These are phyloP conservation scores for Hermodice carunculata DNA, from an alignment of 2,888 invertebrate genomes.

Conservation along the genomic window DNA sequence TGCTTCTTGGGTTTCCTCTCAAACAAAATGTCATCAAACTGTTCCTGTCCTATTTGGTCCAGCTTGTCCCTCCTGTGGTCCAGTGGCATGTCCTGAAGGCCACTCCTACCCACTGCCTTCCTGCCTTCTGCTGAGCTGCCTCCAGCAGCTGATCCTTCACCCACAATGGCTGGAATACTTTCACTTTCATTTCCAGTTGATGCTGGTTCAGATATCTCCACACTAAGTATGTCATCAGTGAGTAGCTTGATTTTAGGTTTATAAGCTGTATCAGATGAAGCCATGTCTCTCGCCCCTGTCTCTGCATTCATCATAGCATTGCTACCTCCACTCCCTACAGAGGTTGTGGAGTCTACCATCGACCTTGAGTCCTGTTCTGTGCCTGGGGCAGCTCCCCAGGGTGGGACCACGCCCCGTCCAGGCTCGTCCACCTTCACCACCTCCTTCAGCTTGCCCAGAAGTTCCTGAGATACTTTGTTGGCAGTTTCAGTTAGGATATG, in stretches of 20 bases:
- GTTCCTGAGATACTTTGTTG: conserved; percentile 13
- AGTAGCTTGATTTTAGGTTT: background rate
- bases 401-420: conserved; percentile 2
- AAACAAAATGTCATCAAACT: conserved; percentile 49
- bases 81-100: no score
- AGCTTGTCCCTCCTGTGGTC: background rate
- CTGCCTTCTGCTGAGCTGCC: background rate
- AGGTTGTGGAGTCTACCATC: background rate
- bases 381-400: conserved; percentile 20
- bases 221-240: background rate
- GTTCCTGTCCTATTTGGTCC: background rate
- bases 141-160: background rate
- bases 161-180: background rate
- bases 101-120: no score
- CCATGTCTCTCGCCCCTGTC: background rate
- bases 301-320: background rate
- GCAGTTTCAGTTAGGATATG: conserved; percentile 14
- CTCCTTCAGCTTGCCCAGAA: conserved; percentile 29
- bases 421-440: conserved; percentile 25
- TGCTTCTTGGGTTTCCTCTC: conserved; percentile 45
- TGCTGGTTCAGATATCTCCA: background rate
- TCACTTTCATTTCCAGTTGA: background rate
- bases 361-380: background rate
- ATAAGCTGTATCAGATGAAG: background rate
- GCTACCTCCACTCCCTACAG: background rate